phyloP scores from a whole-genome alignment of 1,140 invertebrate species.

The Apis mellifera region Amel_HAv3.1 CM009935.2:3079501-3080000 shows the following conservation, averaged over 20 bases:
- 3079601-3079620: constrained; percentile 34
- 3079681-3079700: constrained; percentile 39
- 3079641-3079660: constrained; percentile 40
- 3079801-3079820: not conserved
- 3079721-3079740: constrained; percentile 9
- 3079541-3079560: constrained; percentile 58
- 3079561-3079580: constrained; percentile 29
- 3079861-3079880: not conserved
- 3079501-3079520: constrained; percentile 59
- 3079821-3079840: constrained; percentile 1
- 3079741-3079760: constrained; percentile 25
- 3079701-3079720: constrained; percentile 4
- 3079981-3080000: too few species aligned
- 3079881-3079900: not conserved
- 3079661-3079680: constrained; percentile 42
- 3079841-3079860: not conserved
- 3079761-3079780: constrained; percentile 26
- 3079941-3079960: not conserved
- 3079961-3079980: too few species aligned
- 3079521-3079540: constrained; percentile 60
- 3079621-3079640: constrained; percentile 18
- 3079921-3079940: not conserved
- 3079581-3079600: constrained; percentile 35
- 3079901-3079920: not conserved
- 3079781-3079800: constrained; percentile 9